These are phyloP conservation scores for Hipparchia semele DNA, from an alignment of 2,888 invertebrate species.

Conservation along the genomic window DNA sequence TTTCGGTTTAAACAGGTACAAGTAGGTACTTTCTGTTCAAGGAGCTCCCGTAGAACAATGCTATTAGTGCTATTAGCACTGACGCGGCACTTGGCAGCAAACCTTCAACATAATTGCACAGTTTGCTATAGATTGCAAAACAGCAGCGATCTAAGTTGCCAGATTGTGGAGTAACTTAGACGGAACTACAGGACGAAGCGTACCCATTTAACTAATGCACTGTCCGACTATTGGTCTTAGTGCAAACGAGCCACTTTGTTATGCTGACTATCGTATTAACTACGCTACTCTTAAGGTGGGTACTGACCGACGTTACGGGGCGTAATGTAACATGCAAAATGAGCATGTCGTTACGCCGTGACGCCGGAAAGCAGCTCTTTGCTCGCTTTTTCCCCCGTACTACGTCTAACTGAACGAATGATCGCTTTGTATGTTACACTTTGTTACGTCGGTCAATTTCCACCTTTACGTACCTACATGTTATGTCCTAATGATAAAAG, in stretches of 20 bases:
- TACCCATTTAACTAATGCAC: constrained; percentile 81
- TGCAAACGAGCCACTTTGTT: constrained; percentile 76
- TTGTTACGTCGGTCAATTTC: too few relatives aligned
- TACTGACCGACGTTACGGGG: too few relatives aligned
- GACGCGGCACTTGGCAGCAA: constrained; percentile 63
- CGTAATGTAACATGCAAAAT: too few relatives aligned
- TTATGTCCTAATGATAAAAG: background rate
- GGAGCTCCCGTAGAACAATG: background rate
- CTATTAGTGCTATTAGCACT: constrained; percentile 46
- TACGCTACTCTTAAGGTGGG: constrained; percentile 35
- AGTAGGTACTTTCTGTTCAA: background rate
- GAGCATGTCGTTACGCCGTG: too few relatives aligned
- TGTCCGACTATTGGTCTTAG: constrained; percentile 78
- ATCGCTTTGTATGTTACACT: too few relatives aligned
- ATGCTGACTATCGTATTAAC: constrained; percentile 68
- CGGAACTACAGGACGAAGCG: constrained; percentile 68
- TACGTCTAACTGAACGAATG: too few relatives aligned
- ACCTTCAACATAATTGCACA: constrained; percentile 44
- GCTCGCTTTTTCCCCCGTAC: too few relatives aligned
- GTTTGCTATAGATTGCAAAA: constrained; percentile 67
- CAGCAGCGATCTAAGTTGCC: constrained; percentile 73
- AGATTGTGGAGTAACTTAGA: constrained; percentile 74
- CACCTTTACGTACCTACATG: too few relatives aligned
- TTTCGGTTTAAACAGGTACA: background rate
- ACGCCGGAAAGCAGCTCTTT: too few relatives aligned